Conservation (phyloP, 2,888 invertebrate species). For the Nineta flava region DNA sequence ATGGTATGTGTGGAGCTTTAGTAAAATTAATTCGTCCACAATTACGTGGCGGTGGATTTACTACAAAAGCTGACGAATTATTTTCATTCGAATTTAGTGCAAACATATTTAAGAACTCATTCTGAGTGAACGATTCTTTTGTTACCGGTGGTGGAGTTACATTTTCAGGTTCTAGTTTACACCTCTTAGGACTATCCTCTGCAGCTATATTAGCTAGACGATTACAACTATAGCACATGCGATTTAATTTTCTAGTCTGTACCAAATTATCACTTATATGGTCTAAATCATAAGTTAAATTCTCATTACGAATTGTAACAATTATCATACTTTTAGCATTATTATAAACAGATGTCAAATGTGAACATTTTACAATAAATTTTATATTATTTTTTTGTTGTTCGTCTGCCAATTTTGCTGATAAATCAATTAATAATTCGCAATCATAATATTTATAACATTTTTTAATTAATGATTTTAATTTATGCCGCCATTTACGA, state of each 20-base stretch:
- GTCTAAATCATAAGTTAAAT: slow-evolving; percentile 3
- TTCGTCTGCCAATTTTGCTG: not conserved
- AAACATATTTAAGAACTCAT: slow-evolving; percentile 16
- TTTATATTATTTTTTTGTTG: not conserved
- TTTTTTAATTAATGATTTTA: slow-evolving; percentile 10
- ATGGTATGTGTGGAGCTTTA: slow-evolving; percentile 17
- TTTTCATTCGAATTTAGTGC: slow-evolving; percentile 8
- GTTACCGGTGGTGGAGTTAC: not conserved
- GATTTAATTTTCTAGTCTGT: not conserved
- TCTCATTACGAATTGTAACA: slow-evolving; percentile 1
- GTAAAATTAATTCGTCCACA: slow-evolving; percentile 9
- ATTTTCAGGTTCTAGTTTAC: not conserved
- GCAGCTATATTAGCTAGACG: not conserved
- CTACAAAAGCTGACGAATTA: not conserved
- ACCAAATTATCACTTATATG: not conserved
- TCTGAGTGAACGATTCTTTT: slow-evolving; percentile 8
- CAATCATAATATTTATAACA: slow-evolving; percentile 5
- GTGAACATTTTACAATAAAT: not conserved
- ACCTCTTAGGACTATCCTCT: not conserved
- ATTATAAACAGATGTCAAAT: slow-evolving; percentile 2
- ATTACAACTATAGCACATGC: not conserved
- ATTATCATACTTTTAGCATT: not conserved
- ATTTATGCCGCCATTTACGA: slow-evolving; percentile 11
- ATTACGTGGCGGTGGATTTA: not conserved
- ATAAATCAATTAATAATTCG: slow-evolving; percentile 3